These are phyloP conservation scores for Drosophila antonietae DNA, from an alignment of 2,888 invertebrate species.

Conservation along the genomic window DNA sequence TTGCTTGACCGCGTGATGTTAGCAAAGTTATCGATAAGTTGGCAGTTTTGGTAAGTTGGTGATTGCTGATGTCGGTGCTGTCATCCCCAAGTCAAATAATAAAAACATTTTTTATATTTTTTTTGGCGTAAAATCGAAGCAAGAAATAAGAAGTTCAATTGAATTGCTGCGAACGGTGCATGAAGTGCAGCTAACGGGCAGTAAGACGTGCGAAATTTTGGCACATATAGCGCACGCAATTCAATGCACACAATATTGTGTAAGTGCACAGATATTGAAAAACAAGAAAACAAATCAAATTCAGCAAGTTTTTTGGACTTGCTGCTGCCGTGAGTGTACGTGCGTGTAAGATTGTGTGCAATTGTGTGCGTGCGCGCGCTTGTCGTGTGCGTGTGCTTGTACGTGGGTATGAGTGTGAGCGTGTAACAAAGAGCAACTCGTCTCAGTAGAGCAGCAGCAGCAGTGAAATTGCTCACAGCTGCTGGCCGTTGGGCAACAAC, in stretches of 20 bases:
- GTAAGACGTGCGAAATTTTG: slow-evolving; percentile 2
- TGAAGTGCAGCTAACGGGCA: slow-evolving; percentile 19
- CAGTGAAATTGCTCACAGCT: slow-evolving; percentile 49
- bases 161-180: slow-evolving; percentile 4
- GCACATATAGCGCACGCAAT: slow-evolving; percentile 8
- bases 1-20: neutral
- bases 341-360: neutral
- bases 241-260: slow-evolving; percentile 53
- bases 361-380: neutral
- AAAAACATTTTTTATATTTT: slow-evolving; percentile 37
- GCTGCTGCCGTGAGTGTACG: slow-evolving; percentile 5
- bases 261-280: slow-evolving; percentile 43
- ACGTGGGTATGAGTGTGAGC: slow-evolving; percentile 14
- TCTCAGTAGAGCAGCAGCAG: slow-evolving; percentile 31
- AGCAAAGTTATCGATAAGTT: slow-evolving; percentile 23
- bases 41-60: slow-evolving; percentile 1
- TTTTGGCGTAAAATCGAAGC: slow-evolving; percentile 43
- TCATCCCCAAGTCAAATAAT: slow-evolving; percentile 39
- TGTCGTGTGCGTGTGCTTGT: neutral
- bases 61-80: slow-evolving; percentile 10
- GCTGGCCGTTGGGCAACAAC: slow-evolving; percentile 23
- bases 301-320: slow-evolving; percentile 20
- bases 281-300: slow-evolving; percentile 29
- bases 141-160: slow-evolving; percentile 21
- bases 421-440: slow-evolving; percentile 51